Evolutionary conservation across 1,140 invertebrate genomes (phyloP), one percentile per base, ranked within the genome.

Genomic region (Phymastichus coffea): DNA sequence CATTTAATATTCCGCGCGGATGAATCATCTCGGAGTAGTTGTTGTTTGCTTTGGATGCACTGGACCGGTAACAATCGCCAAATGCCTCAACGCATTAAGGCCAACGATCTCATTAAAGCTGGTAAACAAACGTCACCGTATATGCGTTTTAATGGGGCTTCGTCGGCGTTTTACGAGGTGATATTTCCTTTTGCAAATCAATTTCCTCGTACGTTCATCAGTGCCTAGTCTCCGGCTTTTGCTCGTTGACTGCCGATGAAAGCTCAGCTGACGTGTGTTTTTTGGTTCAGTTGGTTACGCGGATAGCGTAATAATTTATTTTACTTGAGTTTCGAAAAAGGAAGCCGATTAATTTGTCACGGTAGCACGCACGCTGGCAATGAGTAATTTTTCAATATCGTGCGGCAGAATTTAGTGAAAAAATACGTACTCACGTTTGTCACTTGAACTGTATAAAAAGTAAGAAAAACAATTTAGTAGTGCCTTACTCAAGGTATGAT

Each of bases 311-410:
- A n/a, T n/a, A n/a, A n/a, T n/a, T n/a, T n/a, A 23, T 51, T 20
- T 35, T 35, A 49, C 33, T 49, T 33, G 17, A 49, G 10, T n/a
- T 23, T 20, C 12, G 7, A 43, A 14, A 22, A 43, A 4, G 12
- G n/a, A 43, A 25, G 12, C 1, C 2, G 3, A 43, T 23, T 43
- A 22, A 43, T 23, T 17, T 19, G 25, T 17, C n/a, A 25, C n/a
- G 41, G 19, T 19, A 22, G 49, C 25, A 26, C 15, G 22, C 4
- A 28, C 6, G 19, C 19, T 33, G 19, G 10, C 41, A 28, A 53
- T 23, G 9, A 40, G 15, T 17, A 28, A 54, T 54, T 54, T 28
- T 43, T 54, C 38, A 54, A 54, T 30, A 26, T 30, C 12, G 15
- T 15, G 19, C 20, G 22, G 20, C 38, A 43, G 43, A 54, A 30